phyloP scores from a whole-genome alignment of 1,140 invertebrate species.

The Hylyphantes graminicola region DNA sequence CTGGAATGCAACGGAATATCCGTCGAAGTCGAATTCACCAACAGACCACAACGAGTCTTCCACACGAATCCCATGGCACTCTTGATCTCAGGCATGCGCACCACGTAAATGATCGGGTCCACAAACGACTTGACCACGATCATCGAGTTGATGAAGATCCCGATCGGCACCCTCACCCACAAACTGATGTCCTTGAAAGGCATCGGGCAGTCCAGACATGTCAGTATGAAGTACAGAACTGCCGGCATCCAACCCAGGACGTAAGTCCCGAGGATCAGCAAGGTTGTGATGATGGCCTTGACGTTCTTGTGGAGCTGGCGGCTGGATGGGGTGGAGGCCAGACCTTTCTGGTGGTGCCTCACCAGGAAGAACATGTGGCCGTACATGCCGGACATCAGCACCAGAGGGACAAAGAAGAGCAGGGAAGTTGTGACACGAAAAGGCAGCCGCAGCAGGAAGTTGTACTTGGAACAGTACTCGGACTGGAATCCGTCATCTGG shows the following conservation, averaged over 20 bases:
- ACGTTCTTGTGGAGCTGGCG: conserved; percentile 65
- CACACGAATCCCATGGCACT: conserved; percentile 48
- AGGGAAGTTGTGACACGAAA: conserved; percentile 69
- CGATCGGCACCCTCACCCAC: conserved; percentile 38
- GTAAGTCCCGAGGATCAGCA: conserved; percentile 77
- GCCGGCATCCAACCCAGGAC: conserved; percentile 76
- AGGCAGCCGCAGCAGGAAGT: conserved; percentile 62
- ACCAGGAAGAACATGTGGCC: conserved; percentile 74
- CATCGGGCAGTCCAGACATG: conserved; percentile 71
- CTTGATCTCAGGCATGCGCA: conserved; percentile 75
- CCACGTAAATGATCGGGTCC: conserved; percentile 79
- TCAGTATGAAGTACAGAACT: conserved; percentile 70
- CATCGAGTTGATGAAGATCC: conserved; percentile 66
- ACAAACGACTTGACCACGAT: conserved; percentile 75
- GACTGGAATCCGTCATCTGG: conserved; percentile 69
- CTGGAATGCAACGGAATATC: conserved; percentile 28
- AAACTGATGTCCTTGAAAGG: conserved; percentile 33
- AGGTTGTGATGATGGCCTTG: conserved; percentile 76
- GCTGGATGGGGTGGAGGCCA: conserved; percentile 57
- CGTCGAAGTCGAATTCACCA: not conserved
- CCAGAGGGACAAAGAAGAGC: conserved; percentile 69
- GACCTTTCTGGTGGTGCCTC: conserved; percentile 68
- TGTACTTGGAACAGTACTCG: conserved; percentile 24
- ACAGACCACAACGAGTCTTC: conserved; percentile 31
- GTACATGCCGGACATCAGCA: conserved; percentile 74